phyloP scores from a whole-genome alignment of 2,797 vertebrate species.

The Falco cherrug region DNA sequence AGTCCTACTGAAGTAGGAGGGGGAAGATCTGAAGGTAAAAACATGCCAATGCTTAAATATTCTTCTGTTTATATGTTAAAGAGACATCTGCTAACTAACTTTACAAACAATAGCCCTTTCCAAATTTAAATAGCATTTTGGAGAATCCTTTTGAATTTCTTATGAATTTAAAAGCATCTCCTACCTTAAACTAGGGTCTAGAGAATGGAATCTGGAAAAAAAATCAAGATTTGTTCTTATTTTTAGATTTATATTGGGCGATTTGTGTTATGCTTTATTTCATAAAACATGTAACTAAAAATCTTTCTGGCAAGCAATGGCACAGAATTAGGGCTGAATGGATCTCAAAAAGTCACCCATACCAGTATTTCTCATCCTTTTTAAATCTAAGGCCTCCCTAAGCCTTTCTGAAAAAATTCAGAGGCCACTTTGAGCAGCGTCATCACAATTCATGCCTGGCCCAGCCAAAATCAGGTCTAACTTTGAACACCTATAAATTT shows the following conservation, averaged over 20 bases:
- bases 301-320: background rate
- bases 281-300: constrained; percentile 22
- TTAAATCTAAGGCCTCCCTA: background rate
- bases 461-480: background rate
- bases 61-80: background rate
- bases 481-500: background rate
- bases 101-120: background rate
- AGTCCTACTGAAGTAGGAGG: background rate
- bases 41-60: background rate
- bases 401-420: background rate
- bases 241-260: constrained; percentile 47
- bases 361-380: background rate
- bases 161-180: background rate
- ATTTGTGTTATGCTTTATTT: constrained; percentile 53
- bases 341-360: constrained; percentile 20
- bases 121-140: background rate
- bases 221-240: background rate
- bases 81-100: background rate
- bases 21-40: background rate
- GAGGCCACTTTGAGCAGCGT: background rate
- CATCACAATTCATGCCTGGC: background rate
- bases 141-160: background rate
- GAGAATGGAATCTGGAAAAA: background rate
- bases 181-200: background rate
- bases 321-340: background rate